Percentiles rank a stretch among this genome's conserved stretches.
Conservation (phyloP, 1,140 invertebrate genomes). For the Rhyacophila brunnea region DNA sequence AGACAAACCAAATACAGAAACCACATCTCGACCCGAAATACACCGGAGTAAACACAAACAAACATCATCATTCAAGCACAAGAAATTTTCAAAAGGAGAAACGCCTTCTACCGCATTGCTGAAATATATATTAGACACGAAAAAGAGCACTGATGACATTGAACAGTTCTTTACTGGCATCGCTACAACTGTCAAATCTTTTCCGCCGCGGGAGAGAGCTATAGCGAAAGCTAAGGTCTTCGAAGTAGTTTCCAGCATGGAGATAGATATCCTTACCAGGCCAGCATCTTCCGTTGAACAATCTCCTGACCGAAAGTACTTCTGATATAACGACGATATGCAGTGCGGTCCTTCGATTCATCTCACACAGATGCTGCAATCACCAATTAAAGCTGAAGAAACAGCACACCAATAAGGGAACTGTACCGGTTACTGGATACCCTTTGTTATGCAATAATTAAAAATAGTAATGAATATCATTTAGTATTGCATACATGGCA, state of each 20-base stretch:
- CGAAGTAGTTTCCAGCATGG: background rate
- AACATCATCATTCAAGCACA: background rate
- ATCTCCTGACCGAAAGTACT: no score
- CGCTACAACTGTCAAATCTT: background rate
- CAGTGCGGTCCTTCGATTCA: no score
- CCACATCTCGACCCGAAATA: background rate
- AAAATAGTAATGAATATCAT: no score
- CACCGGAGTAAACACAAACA: background rate
- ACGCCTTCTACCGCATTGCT: background rate
- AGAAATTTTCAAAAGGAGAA: background rate
- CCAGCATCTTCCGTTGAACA: background rate
- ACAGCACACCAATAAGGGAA: no score
- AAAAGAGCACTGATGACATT: background rate
- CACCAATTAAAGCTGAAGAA: no score
- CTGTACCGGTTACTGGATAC: no score
- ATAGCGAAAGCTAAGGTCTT: background rate
- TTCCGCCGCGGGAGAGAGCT: background rate
- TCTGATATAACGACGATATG: no score
- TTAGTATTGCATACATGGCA: no score
- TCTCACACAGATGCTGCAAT: no score
- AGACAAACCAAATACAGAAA: background rate
- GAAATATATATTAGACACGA: background rate
- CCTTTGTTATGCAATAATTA: no score
- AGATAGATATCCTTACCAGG: background rate
- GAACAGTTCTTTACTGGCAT: background rate